These are phyloP conservation scores for Sarcophilus harrisii DNA, from an alignment of 2,797 vertebrate species.

Conservation along the genomic window DNA sequence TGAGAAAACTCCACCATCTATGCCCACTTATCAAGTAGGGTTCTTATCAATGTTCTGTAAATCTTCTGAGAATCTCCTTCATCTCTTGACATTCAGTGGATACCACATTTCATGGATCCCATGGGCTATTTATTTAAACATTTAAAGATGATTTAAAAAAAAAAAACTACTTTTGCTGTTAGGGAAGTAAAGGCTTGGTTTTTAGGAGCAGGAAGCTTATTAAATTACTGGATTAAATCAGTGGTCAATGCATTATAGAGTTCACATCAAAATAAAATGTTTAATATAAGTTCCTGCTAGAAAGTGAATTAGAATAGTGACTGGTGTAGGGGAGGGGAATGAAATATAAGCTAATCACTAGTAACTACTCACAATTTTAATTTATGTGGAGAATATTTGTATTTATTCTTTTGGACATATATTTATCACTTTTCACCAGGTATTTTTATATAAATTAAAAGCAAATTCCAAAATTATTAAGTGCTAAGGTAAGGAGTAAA, in stretches of 20 bases:
- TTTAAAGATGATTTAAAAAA: background rate
- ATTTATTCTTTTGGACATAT: constrained; percentile 80
- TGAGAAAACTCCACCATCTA: background rate
- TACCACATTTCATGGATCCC: background rate
- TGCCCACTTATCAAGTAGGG: background rate
- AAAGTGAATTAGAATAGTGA: constrained; percentile 47
- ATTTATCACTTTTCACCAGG: constrained; percentile 70
- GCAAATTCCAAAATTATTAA: constrained; percentile 48
- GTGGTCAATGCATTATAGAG: constrained; percentile 10
- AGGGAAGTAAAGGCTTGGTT: constrained; percentile 54
- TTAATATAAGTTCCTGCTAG: constrained; percentile 43
- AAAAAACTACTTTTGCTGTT: constrained; percentile 21
- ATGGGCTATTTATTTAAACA: background rate
- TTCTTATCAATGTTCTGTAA: background rate
- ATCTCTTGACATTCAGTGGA: background rate
- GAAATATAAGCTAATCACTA: constrained; percentile 64
- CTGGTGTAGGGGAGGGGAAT: constrained; percentile 71
- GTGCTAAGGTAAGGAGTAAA: constrained; percentile 31
- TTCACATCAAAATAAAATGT: constrained; percentile 34
- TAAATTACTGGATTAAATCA: constrained; percentile 15
- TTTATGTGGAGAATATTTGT: constrained; percentile 79
- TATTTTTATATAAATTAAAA: constrained; percentile 64
- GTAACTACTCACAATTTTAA: constrained; percentile 71
- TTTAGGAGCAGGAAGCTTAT: constrained; percentile 30
- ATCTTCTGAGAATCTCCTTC: background rate